phyloP scores from a whole-genome alignment of 2,113 vertebrate genomes.

The Dicrurus megarhynchus region DNA sequence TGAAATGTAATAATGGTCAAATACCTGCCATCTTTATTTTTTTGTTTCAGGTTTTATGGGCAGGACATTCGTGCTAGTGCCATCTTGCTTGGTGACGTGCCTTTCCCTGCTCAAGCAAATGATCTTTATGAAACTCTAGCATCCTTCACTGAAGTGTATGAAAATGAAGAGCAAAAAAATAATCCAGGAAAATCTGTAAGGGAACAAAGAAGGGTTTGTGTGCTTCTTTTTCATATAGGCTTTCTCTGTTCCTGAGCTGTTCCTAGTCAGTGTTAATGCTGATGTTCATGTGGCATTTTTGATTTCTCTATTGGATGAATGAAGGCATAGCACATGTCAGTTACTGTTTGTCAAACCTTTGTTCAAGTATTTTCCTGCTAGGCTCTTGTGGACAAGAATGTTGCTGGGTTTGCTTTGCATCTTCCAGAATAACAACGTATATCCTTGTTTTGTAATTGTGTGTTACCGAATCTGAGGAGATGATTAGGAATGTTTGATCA shows the following conservation, averaged over 20 bases:
- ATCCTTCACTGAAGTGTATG: conserved; percentile 86
- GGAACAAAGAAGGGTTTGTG: conserved; percentile 50
- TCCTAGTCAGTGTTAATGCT: not conserved
- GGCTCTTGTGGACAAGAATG: not conserved
- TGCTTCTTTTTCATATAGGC: not conserved
- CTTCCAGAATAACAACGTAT: not conserved
- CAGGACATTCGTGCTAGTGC: conserved; percentile 87
- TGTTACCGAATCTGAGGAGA: not conserved
- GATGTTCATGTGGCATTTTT: not conserved
- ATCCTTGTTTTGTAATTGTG: not conserved
- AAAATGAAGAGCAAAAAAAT: conserved; percentile 68
- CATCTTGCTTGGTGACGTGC: conserved; percentile 89
- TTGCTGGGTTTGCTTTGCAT: not conserved
- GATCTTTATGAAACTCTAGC: conserved; percentile 87
- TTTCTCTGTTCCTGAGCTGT: not conserved
- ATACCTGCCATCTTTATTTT: not conserved
- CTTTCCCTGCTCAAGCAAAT: conserved; percentile 80
- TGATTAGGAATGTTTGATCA: not conserved
- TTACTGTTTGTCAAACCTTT: not conserved
- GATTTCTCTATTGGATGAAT: not conserved
- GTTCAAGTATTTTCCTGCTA: not conserved
- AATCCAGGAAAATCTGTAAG: conserved; percentile 56
- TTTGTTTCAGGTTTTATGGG: conserved; percentile 84
- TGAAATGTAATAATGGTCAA: not conserved
- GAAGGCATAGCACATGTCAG: not conserved